phyloP scores from a whole-genome alignment of 2,888 invertebrate species.

The Drosophila nr. medialis region DNA sequence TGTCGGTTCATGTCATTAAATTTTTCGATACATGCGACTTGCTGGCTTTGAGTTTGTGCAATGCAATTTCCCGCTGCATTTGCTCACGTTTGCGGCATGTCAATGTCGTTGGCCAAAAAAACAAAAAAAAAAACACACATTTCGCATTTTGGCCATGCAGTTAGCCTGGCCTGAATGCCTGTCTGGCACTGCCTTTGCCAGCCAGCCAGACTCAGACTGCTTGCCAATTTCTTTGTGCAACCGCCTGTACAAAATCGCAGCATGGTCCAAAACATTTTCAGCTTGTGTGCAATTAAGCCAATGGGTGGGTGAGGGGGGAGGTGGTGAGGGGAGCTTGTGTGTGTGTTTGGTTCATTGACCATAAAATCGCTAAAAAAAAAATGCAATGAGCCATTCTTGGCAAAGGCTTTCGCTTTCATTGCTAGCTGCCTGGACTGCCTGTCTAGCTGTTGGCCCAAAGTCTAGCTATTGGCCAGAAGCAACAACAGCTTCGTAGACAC shows the following conservation, averaged over 20 bases:
- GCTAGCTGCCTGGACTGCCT: neutral
- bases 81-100: slow-evolving; percentile 54
- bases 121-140: slow-evolving; percentile 21
- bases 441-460: slow-evolving; percentile 7
- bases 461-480: slow-evolving; percentile 3
- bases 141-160: slow-evolving; percentile 49
- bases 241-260: slow-evolving; percentile 56
- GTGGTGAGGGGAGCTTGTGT: neutral
- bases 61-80: slow-evolving; percentile 51
- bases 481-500: neutral
- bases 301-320: neutral
- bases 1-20: slow-evolving; percentile 3
- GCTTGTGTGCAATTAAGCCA: slow-evolving; percentile 46
- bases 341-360: slow-evolving; percentile 42
- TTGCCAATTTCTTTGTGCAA: slow-evolving; percentile 77
- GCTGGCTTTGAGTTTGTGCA: neutral
- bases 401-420: slow-evolving; percentile 46
- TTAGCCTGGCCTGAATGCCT: slow-evolving; percentile 30
- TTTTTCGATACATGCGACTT: slow-evolving; percentile 5
- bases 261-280: slow-evolving; percentile 30
- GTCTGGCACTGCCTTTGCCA: neutral
- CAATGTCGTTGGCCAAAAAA: slow-evolving; percentile 63
- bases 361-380: slow-evolving; percentile 14
- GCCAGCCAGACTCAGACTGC: slow-evolving; percentile 18
- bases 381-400: slow-evolving; percentile 46